Conservation (phyloP, 1,140 invertebrate genomes). For the Pseudomyrmex gracilis region DNA sequence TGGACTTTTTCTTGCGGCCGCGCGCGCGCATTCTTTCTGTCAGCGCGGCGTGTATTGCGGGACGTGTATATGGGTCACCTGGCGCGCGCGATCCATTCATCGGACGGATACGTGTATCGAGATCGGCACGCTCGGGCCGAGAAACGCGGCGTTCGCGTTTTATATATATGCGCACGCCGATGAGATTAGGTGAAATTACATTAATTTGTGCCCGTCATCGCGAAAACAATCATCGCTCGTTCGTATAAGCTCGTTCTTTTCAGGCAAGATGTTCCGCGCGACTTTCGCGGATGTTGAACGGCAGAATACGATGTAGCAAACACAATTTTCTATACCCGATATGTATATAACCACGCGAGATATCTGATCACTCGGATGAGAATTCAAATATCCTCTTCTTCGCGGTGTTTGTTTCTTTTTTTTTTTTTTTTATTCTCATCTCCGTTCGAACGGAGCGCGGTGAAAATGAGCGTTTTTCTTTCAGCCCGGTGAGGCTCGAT, state of each 20-base stretch:
- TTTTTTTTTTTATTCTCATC: neutral
- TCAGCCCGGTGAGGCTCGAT: neutral
- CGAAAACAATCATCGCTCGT: neutral
- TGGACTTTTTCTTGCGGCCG: constrained; percentile 65
- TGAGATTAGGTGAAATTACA: constrained; percentile 9
- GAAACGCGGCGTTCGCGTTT: neutral
- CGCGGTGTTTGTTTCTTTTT: neutral
- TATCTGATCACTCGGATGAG: neutral
- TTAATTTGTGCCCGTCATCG: no score
- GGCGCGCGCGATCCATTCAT: constrained; percentile 17
- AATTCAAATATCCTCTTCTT: constrained; percentile 1
- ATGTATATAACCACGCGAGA: no score
- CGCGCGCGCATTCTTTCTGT: constrained; percentile 41
- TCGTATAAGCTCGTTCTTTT: neutral
- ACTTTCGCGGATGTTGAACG: constrained; percentile 25
- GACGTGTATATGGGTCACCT: constrained; percentile 35
- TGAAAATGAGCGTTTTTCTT: constrained; percentile 45
- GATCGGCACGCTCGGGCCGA: neutral
- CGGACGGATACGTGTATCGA: neutral
- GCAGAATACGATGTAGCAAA: no score
- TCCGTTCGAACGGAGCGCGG: constrained; percentile 12
- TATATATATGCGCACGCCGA: neutral
- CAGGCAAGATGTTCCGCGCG: neutral
- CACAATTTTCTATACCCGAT: no score
- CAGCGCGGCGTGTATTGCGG: neutral